Percentiles rank a stretch among this genome's conserved stretches.
Conservation (phyloP, 2,113 vertebrate species). For the Charadrius vociferus region DNA sequence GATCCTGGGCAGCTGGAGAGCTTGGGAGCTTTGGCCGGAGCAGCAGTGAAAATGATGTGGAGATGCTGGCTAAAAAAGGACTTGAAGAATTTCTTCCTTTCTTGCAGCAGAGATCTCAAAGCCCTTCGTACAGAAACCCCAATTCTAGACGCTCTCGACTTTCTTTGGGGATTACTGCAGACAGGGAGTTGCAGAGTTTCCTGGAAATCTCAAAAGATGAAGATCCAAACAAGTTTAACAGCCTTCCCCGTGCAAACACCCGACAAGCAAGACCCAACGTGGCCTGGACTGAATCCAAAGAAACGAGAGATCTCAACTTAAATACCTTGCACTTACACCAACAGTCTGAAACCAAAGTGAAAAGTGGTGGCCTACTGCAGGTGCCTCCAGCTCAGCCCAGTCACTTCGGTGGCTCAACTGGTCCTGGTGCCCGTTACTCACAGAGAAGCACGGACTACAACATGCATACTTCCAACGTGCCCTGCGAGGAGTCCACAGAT, state of each 20-base stretch:
- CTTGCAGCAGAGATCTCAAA: constrained; percentile 83
- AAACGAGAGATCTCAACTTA: constrained; percentile 69
- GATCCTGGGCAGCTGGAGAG: constrained; percentile 82
- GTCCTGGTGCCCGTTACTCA: background rate
- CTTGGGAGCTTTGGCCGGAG: constrained; percentile 85
- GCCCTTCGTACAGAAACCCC: constrained; percentile 82
- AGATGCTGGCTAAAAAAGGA: constrained; percentile 85
- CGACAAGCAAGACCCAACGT: constrained; percentile 62
- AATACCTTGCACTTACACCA: constrained; percentile 53
- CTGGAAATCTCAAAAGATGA: constrained; percentile 82
- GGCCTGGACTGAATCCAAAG: constrained; percentile 78
- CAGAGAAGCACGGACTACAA: background rate
- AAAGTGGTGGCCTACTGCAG: background rate
- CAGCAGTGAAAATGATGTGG: constrained; percentile 94
- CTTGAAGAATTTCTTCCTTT: constrained; percentile 82
- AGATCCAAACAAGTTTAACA: constrained; percentile 83
- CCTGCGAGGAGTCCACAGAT: constrained; percentile 35
- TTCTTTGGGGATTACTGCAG: constrained; percentile 80
- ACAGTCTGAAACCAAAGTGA: background rate
- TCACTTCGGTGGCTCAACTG: background rate
- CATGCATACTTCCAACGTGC: background rate
- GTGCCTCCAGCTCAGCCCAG: background rate
- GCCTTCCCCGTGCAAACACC: constrained; percentile 82
- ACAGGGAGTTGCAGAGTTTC: constrained; percentile 86
- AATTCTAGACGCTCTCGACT: constrained; percentile 89